phyloP scores from a whole-genome alignment of 2,797 vertebrate species.

The Pyrocephalus nanus region DNA sequence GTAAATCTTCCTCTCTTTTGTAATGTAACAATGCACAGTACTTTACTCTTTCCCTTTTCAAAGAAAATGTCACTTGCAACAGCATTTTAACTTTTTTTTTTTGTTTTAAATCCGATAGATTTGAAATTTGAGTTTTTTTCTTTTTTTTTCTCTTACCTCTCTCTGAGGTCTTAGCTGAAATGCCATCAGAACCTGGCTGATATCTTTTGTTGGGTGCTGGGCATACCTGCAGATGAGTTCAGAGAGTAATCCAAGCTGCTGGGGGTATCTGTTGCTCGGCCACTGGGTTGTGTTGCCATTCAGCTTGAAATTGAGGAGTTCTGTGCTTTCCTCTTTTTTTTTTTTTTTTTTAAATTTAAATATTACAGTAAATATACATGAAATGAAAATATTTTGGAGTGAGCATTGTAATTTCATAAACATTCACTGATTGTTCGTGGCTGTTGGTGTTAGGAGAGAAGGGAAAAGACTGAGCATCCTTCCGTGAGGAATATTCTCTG shows the following conservation, averaged over 20 bases:
- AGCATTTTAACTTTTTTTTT: neutral
- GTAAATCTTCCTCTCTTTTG: neutral
- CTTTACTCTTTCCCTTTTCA: neutral
- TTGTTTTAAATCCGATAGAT: neutral
- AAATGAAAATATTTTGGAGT: neutral
- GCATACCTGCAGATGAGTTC: neutral
- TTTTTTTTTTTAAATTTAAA: neutral
- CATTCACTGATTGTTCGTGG: neutral
- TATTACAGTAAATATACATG: neutral
- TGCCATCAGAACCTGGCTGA: neutral
- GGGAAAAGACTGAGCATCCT: neutral
- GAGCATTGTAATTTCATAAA: neutral
- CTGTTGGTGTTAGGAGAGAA: neutral
- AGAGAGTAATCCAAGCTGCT: neutral
- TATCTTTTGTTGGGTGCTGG: rapidly evolving
- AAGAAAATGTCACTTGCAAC: rapidly evolving
- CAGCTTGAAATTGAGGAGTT: neutral
- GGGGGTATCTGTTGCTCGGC: neutral
- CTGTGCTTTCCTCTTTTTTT: neutral
- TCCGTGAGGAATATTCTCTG: neutral
- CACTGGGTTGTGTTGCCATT: neutral
- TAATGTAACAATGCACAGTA: rapidly evolving
- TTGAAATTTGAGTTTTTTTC: neutral
- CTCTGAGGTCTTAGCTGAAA: neutral
- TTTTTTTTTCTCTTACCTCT: neutral